phyloP scores from a whole-genome alignment of 1,140 invertebrate genomes.

The Phymorhynchus buccinoides region DNA sequence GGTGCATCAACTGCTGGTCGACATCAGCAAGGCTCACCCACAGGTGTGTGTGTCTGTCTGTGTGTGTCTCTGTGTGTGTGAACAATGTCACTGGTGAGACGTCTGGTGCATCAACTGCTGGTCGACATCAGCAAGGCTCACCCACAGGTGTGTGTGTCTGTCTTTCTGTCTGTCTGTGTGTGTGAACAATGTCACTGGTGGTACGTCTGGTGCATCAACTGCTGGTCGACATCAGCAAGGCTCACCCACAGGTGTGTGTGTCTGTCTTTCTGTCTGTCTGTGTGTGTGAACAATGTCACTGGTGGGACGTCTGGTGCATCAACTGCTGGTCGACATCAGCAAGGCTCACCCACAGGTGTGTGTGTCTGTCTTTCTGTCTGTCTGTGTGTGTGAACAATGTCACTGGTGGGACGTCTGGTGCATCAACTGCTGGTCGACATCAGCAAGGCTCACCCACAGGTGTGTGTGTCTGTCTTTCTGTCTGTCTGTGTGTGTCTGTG shows the following conservation, averaged over 20 bases:
- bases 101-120: conserved; percentile 92
- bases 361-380: no score
- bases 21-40: conserved; percentile 88
- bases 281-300: no score
- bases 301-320: conserved; percentile 92
- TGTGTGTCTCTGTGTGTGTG: no score
- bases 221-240: conserved; percentile 91
- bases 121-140: conserved; percentile 90
- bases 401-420: conserved; percentile 90
- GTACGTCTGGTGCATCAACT: conserved; percentile 74
- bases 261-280: no score
- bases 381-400: no score
- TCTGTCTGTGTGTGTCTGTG: no score
- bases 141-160: conserved; percentile 77
- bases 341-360: conserved; percentile 80
- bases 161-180: background rate
- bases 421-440: conserved; percentile 95
- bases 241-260: conserved; percentile 80
- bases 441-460: conserved; percentile 82
- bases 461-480: no score
- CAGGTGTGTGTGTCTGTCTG: conserved; percentile 69
- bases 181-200: no score
- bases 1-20: conserved; percentile 93
- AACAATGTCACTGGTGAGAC: conserved; percentile 89
- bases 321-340: conserved; percentile 94